Conservation (phyloP, 2,113 vertebrate species). For the Forbesichthys papilliferus region DNA sequence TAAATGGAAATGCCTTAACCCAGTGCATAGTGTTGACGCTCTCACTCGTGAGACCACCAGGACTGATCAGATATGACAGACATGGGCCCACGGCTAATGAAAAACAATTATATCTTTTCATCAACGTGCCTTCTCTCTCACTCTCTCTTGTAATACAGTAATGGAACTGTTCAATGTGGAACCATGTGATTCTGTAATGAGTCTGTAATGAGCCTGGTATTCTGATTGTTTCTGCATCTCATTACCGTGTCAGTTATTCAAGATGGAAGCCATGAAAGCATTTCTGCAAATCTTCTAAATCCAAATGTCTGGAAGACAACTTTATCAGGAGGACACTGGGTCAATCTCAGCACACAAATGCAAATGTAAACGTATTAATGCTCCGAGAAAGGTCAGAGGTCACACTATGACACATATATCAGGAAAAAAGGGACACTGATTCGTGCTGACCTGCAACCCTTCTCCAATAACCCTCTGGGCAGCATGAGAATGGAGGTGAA, state of each 20-base stretch:
- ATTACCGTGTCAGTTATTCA: constrained; percentile 22
- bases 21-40: constrained; percentile 50
- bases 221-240: constrained; percentile 42
- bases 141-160: constrained; percentile 30
- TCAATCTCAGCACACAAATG: too few relatives aligned
- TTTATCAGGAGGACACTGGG: constrained; percentile 3
- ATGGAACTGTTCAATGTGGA: not conserved
- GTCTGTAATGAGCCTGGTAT: constrained; percentile 42
- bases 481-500: constrained; percentile 5
- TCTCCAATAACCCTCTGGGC: constrained; percentile 12
- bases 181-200: constrained; percentile 48
- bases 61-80: constrained; percentile 34
- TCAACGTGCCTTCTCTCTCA: not conserved
- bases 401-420: not conserved
- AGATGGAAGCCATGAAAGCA: not conserved
- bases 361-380: not conserved
- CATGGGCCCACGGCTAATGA: constrained; percentile 33
- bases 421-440: constrained; percentile 4
- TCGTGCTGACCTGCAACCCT: constrained; percentile 24
- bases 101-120: constrained; percentile 32
- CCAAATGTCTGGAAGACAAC: not conserved
- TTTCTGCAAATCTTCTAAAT: too few relatives aligned
- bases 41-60: constrained; percentile 60
- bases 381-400: constrained; percentile 3
- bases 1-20: constrained; percentile 56